A percentile compares a stretch with the other conserved stretches of the same genome.
Evolutionary conservation across 2,888 invertebrate genomes (phyloP).

Genomic region (Nephrotoma appendiculata): DNA sequence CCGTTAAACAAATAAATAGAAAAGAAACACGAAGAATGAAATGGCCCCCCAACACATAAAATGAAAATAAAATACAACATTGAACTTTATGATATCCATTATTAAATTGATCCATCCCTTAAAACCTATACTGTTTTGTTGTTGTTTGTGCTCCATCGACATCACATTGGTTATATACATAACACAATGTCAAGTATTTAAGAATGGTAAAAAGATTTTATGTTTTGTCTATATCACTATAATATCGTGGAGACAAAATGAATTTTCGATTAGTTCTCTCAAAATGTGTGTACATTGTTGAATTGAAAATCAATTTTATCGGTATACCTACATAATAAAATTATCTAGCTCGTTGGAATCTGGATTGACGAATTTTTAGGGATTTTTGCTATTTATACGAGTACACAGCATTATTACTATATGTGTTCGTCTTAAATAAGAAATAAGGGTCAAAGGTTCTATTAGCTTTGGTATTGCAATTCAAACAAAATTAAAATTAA

Average conservation of each 20-base stretch:
- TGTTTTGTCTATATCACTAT: neutral
- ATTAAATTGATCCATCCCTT: neutral
- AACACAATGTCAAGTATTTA: neutral
- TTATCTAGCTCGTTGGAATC: neutral
- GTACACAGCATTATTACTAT: neutral
- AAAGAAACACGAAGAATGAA: neutral
- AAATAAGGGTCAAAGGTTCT: neutral
- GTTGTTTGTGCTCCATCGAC: neutral
- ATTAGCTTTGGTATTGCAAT: neutral
- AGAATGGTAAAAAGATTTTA: neutral
- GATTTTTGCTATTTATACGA: neutral
- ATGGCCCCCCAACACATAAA: neutral
- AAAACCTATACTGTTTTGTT: neutral
- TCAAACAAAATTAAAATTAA: neutral
- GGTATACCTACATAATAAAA: neutral
- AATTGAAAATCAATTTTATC: neutral
- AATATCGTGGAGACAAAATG: neutral
- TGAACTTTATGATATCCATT: neutral
- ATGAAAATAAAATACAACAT: neutral
- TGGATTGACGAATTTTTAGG: neutral
- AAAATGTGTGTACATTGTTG: neutral
- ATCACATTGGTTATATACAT: neutral
- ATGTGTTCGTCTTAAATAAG: neutral
- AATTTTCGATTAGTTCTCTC: neutral
- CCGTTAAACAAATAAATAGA: neutral